These are phyloP conservation scores for Callaeas wilsoni DNA, from an alignment of 2,113 vertebrate species.

Conservation along the genomic window DNA sequence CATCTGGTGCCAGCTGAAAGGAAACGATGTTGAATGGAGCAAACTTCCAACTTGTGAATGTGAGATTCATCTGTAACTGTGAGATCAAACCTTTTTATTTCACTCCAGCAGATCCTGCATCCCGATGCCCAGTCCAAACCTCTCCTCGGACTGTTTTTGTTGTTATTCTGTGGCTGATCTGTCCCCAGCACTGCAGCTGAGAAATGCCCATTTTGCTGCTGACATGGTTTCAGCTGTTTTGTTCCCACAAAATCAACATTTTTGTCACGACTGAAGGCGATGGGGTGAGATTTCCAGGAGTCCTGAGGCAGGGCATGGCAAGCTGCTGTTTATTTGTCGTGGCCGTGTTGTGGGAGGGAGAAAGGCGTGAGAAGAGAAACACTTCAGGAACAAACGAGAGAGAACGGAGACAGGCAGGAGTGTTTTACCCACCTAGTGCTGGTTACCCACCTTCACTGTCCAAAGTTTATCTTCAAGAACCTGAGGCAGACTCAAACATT, in stretches of 20 bases:
- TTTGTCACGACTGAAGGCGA: background rate
- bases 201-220: background rate
- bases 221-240: background rate
- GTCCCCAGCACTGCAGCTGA: background rate
- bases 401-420: background rate
- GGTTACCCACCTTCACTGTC: rapidly evolving
- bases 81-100: background rate
- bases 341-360: background rate
- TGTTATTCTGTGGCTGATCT: background rate
- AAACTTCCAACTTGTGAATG: slow-evolving; percentile 13
- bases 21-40: background rate
- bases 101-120: background rate
- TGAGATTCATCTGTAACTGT: background rate
- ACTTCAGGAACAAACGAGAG: background rate
- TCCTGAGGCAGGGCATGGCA: rapidly evolving
- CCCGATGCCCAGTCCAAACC: rapidly evolving
- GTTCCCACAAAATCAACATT: background rate
- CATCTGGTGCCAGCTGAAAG: slow-evolving; percentile 6
- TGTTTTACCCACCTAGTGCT: rapidly evolving
- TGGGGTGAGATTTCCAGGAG: background rate
- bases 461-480: background rate
- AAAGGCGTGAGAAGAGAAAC: background rate
- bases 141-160: rapidly evolving
- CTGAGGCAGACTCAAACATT: background rate
- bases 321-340: background rate